phyloP scores from a whole-genome alignment of 2,797 vertebrate species.

The Columba guinea region DNA sequence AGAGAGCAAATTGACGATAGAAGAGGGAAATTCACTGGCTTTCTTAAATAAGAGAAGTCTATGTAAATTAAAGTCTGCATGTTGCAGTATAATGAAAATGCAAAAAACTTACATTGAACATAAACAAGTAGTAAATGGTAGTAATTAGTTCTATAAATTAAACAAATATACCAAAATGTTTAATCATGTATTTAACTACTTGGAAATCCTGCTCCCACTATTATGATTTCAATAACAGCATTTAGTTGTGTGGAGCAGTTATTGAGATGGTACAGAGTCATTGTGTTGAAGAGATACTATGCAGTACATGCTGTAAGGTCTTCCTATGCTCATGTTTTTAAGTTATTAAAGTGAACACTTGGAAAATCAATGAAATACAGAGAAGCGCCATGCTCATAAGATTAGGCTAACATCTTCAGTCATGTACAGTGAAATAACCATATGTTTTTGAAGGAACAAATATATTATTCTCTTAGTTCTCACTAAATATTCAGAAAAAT shows the following conservation, averaged over 20 bases:
- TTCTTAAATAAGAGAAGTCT: background rate
- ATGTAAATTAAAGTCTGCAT: background rate
- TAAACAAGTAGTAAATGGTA: background rate
- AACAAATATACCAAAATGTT: background rate
- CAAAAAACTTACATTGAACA: background rate
- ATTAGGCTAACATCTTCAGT: background rate
- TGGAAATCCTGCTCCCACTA: background rate
- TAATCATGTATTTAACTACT: background rate
- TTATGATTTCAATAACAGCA: background rate
- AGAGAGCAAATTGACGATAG: background rate
- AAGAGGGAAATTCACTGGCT: background rate
- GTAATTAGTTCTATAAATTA: background rate
- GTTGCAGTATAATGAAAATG: background rate
- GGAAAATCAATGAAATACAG: background rate
- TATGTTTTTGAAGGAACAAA: background rate
- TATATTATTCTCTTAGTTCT: background rate
- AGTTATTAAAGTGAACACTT: background rate
- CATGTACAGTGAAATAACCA: rapidly evolving
- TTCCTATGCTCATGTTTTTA: background rate
- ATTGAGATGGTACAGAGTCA: background rate
- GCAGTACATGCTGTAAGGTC: background rate
- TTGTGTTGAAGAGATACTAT: background rate
- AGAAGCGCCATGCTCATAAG: background rate
- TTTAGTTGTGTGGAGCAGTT: background rate
- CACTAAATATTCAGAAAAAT: background rate